phyloP scores from a whole-genome alignment of 2,113 vertebrate species.

The Cyanoderma ruficeps region DNA sequence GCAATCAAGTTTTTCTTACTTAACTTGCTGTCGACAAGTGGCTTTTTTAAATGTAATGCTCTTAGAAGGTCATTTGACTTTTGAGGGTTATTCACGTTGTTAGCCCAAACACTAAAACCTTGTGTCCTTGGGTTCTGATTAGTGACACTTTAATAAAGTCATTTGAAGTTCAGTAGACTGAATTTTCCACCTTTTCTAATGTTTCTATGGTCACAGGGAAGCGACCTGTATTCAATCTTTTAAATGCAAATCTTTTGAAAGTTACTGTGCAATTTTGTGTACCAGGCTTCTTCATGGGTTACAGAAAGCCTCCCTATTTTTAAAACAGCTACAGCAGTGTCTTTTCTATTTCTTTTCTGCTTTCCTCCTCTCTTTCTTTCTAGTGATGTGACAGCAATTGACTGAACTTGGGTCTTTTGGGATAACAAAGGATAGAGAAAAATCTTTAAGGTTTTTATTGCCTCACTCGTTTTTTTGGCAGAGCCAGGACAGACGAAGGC shows the following conservation, averaged over 20 bases:
- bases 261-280: conserved; percentile 86
- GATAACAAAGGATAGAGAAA: conserved; percentile 87
- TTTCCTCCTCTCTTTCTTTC: conserved; percentile 72
- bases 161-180: conserved; percentile 96
- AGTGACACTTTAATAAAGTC: conserved; percentile 99
- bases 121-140: conserved; percentile 94
- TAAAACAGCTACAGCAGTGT: conserved; percentile 65
- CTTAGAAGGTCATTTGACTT: conserved; percentile 76
- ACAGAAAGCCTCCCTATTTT: conserved; percentile 64
- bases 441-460: conserved; percentile 82
- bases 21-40: conserved; percentile 73
- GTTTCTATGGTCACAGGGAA: conserved; percentile 96
- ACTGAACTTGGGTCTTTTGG: conserved; percentile 81
- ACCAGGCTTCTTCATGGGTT: conserved; percentile 79
- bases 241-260: conserved; percentile 94
- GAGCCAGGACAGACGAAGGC: conserved; percentile 81
- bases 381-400: conserved; percentile 86
- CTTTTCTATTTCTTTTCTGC: conserved; percentile 22
- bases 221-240: conserved; percentile 92
- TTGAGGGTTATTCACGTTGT: conserved; percentile 81
- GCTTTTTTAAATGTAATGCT: conserved; percentile 42
- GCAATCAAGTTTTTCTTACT: conserved; percentile 67
- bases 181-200: conserved; percentile 96
- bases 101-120: conserved; percentile 88
- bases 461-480: conserved; percentile 68